A percentile compares a stretch with the other conserved stretches of the same genome.
Evolutionary conservation across 1,140 invertebrate species (phyloP).

Genomic region (Aphidius gifuensis): DNA sequence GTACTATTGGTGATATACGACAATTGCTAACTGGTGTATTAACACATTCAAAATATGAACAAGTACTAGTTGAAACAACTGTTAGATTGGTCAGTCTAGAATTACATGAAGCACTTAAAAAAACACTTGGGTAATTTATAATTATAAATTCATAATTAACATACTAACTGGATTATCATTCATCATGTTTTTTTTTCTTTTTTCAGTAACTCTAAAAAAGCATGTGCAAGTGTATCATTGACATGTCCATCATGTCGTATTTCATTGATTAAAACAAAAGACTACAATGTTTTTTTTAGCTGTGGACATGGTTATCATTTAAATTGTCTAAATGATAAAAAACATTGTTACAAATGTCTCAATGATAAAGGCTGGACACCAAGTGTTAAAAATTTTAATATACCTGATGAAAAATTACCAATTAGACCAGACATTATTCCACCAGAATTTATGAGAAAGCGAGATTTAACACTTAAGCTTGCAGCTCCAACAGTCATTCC

Average conservation of each 20-base stretch:
- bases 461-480: slow-evolving; percentile 42
- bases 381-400: slow-evolving; percentile 32
- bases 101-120: slow-evolving; percentile 48
- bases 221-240: slow-evolving; percentile 38
- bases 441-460: slow-evolving; percentile 45
- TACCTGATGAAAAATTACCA: slow-evolving; percentile 30
- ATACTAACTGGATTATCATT: neutral
- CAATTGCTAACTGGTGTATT: slow-evolving; percentile 49
- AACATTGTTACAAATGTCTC: slow-evolving; percentile 49
- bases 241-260: slow-evolving; percentile 48
- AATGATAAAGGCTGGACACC: slow-evolving; percentile 50
- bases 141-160: slow-evolving; percentile 6
- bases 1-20: slow-evolving; percentile 51
- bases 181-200: neutral
- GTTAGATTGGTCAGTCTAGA: slow-evolving; percentile 50
- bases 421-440: slow-evolving; percentile 44
- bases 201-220: slow-evolving; percentile 45
- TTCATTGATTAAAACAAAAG: slow-evolving; percentile 39
- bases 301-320: slow-evolving; percentile 51
- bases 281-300: slow-evolving; percentile 46
- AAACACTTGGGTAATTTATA: slow-evolving; percentile 40
- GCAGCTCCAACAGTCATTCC: slow-evolving; percentile 47
- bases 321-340: slow-evolving; percentile 47
- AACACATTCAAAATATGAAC: slow-evolving; percentile 50
- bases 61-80: slow-evolving; percentile 51